Conservation (phyloP, 92 coral and sea anemone genomes). For the Umimayanthus kanabou region DNA sequence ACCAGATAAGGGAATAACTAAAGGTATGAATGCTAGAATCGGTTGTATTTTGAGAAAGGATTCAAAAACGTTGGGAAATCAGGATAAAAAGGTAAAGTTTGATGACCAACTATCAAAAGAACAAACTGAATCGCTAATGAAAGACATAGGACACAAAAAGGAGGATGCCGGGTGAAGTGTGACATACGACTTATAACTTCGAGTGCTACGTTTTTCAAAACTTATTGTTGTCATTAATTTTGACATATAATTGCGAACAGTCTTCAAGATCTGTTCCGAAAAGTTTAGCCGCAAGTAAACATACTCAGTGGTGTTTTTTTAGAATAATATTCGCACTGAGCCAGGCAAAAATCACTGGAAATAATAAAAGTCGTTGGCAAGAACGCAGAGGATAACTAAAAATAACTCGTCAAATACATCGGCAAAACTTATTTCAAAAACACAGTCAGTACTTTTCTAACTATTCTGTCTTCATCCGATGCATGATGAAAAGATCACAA, state of each 20-base stretch:
- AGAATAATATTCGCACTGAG: no score
- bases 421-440: neutral
- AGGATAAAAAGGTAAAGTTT: neutral
- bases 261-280: neutral
- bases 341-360: neutral
- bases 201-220: neutral
- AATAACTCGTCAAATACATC: neutral
- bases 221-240: neutral
- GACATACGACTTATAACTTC: neutral
- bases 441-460: neutral
- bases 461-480: neutral
- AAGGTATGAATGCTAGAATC: neutral
- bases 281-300: no score
- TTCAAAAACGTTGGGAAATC: constrained; percentile 2
- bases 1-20: no score
- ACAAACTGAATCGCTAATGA: constrained; percentile 18
- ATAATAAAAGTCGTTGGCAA: no score
- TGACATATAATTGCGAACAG: neutral
- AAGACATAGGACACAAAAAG: neutral
- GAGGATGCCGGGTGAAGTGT: neutral
- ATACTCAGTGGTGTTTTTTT: no score
- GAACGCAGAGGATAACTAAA: neutral
- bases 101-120: neutral
- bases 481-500: neutral
- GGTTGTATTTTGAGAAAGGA: neutral